Percentiles rank a stretch among this genome's conserved stretches.
phyloP scores from a whole-genome alignment of 2,888 invertebrate species.

The Graphium colonna region DNA sequence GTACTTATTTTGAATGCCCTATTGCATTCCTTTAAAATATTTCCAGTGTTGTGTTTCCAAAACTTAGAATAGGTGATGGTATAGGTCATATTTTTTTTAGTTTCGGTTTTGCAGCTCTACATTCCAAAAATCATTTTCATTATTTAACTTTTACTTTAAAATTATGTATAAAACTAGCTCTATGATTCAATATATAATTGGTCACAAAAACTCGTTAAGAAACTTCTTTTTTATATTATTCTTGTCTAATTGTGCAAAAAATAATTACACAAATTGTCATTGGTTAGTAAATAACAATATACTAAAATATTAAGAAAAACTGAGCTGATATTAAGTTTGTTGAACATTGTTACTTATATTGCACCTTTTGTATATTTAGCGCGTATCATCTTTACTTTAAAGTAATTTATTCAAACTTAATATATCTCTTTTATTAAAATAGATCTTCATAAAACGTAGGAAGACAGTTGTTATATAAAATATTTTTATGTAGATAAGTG shows the following conservation, averaged over 20 bases:
- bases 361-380: slow-evolving; percentile 7
- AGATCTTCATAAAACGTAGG: slow-evolving; percentile 3
- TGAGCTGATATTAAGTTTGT: too few relatives aligned
- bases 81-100: slow-evolving; percentile 13
- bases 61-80: neutral
- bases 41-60: slow-evolving; percentile 1
- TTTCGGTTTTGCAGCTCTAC: slow-evolving; percentile 22
- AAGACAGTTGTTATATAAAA: slow-evolving; percentile 10
- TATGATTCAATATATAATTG: slow-evolving; percentile 2
- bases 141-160: slow-evolving; percentile 4
- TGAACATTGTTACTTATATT: neutral
- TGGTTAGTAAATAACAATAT: too few relatives aligned
- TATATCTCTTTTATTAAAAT: neutral
- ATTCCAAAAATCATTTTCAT: slow-evolving; percentile 24
- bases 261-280: neutral
- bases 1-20: slow-evolving; percentile 28
- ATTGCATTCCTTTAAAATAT: slow-evolving; percentile 14
- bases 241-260: neutral
- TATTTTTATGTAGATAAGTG: slow-evolving; percentile 15
- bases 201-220: slow-evolving; percentile 13
- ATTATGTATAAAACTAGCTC: slow-evolving; percentile 1
- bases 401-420: slow-evolving; percentile 13
- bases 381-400: slow-evolving; percentile 1
- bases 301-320: too few relatives aligned
- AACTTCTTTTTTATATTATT: neutral